Evolutionary conservation across 2,113 vertebrate genomes (phyloP), one percentile per base, ranked within the genome.

Genomic region (Neogale vison): DNA sequence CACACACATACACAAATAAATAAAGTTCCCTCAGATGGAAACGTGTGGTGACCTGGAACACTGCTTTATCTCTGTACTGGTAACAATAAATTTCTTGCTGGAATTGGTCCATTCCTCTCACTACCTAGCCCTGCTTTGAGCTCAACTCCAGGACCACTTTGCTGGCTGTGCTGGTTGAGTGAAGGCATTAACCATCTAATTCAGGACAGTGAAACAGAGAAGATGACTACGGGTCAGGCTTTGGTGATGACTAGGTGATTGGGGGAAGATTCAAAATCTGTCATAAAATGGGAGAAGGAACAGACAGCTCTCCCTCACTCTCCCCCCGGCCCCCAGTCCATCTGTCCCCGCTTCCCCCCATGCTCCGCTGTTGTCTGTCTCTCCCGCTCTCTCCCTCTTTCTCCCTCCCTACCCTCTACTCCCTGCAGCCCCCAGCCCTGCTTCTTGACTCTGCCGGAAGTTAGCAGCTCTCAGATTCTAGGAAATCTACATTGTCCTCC

Each of bases 1-100:
- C 45, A 47, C 45, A 47, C 13, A 15, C 52, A 52, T 5, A 55
- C 52, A 55, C 52, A 96, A 94, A 94, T 31, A 79, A 92, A 69
- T 2, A 63, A 39, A 89, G 42, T 20, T 76, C 93, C 24, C 1
- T 12, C 86, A 47, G 87, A 90, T 72, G 87, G 79, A 50, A 81
- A 93, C 50, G 97, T 26, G 14, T 84, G 59, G 11, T 34, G 65
- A 59, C 45, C 13, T 93, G 29, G 97, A 95, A 97, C 52, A 34
- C 0, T 0, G 90, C 96, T 97, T 96, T 84, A 20, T 94, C 23
- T 96, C 61, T 90, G 47, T 96, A 88, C 17, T 72, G 87, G 24
- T 92, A 76, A 31, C 39, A 12, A 8, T 34, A 15, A 39, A 93
- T 74, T 90, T 92, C n/a, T 90, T 80, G 83, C 42, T 47, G 82